These are phyloP conservation scores for Coregonus sp. DNA, from an alignment of 2,797 vertebrate genomes.

Conservation along the genomic window DNA sequence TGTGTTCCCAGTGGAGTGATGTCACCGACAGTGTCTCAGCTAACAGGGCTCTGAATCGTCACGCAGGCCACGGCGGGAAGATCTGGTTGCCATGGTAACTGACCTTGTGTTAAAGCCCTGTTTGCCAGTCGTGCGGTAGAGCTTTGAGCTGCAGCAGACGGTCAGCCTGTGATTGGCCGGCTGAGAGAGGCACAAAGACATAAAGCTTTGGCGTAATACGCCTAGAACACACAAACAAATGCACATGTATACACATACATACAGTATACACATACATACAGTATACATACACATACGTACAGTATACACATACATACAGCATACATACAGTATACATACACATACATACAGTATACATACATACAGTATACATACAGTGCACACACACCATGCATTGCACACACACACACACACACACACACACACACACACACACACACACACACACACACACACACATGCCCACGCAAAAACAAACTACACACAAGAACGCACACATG, in stretches of 20 bases:
- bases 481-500: too few relatives aligned
- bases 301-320: not conserved
- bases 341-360: not conserved
- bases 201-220: conserved; percentile 62
- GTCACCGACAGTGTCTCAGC: not conserved
- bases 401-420: not conserved
- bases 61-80: conserved; percentile 1
- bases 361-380: not conserved
- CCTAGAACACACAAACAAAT: not conserved
- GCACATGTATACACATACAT: not conserved
- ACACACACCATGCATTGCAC: not conserved
- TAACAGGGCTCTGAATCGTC: not conserved
- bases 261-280: not conserved
- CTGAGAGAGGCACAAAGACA: not conserved
- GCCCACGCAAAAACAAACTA: conserved; percentile 40
- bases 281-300: not conserved
- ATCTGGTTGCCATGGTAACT: conserved; percentile 10
- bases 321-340: not conserved
- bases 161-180: not conserved
- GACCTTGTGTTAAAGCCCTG: not conserved
- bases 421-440: not conserved
- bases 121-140: not conserved
- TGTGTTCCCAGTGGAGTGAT: not conserved
- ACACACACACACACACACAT: not conserved
- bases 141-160: not conserved